Percentiles rank a stretch among this genome's conserved stretches.
These are phyloP conservation scores for Dasyornis broadbenti DNA, from an alignment of 2,113 vertebrate genomes.

Conservation along the genomic window DNA sequence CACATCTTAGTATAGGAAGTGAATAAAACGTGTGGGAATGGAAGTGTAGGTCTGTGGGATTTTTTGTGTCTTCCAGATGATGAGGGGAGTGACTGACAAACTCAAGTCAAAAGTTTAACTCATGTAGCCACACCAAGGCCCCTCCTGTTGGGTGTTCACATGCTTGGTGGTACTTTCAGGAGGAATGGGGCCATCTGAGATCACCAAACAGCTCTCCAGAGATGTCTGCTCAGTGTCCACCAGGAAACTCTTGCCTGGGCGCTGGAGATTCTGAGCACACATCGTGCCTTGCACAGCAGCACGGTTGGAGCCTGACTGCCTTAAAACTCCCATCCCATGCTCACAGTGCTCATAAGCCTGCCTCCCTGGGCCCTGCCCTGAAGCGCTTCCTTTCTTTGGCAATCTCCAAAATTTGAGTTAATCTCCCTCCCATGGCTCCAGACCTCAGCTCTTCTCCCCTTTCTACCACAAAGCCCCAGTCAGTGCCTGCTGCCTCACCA, in stretches of 20 bases:
- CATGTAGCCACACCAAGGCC: neutral
- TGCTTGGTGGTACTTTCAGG: neutral
- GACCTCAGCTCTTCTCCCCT: neutral
- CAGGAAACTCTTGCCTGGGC: neutral
- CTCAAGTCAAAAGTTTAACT: neutral
- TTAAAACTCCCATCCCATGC: neutral
- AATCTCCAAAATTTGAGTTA: neutral
- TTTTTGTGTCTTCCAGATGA: neutral
- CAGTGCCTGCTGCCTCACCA: neutral
- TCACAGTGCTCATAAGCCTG: rapidly evolving
- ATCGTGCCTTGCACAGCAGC: neutral
- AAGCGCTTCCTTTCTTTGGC: neutral
- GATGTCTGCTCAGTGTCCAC: neutral
- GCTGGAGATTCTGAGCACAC: neutral
- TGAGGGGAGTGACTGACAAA: neutral
- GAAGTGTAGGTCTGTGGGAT: neutral
- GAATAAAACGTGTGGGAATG: neutral
- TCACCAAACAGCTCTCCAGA: neutral
- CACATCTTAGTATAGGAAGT: neutral
- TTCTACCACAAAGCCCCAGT: neutral
- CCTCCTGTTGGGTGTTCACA: neutral
- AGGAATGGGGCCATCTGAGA: neutral
- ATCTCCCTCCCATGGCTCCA: neutral
- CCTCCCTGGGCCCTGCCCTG: neutral
- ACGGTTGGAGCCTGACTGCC: neutral